phyloP scores from a whole-genome alignment of 2,113 vertebrate genomes.

The Pyrgilauda ruficollis region DNA sequence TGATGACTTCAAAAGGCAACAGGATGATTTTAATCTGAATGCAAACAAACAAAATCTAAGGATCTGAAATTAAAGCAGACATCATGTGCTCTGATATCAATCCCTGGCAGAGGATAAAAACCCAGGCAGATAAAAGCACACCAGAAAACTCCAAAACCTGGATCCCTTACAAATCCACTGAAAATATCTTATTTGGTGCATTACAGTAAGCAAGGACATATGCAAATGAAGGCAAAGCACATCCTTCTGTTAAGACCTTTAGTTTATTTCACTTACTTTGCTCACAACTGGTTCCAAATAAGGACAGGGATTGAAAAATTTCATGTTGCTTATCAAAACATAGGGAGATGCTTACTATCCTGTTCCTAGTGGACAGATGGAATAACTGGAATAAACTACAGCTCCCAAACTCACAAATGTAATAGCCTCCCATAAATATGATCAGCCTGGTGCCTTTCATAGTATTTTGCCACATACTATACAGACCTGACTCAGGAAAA shows the following conservation, averaged over 20 bases:
- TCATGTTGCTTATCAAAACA: not conserved
- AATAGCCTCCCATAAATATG: not conserved
- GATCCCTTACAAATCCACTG: not conserved
- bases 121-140: not conserved
- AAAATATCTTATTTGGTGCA: not conserved
- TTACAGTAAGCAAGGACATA: not conserved
- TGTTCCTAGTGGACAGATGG: not conserved
- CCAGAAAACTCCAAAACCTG: not conserved
- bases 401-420: not conserved
- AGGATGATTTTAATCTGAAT: slow-evolving; percentile 34
- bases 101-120: slow-evolving; percentile 35
- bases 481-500: not conserved
- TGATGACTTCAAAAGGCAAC: slow-evolving; percentile 24
- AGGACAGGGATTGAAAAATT: not conserved
- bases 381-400: not conserved
- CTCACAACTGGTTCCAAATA: not conserved
- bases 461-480: not conserved
- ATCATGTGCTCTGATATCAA: not conserved
- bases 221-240: not conserved
- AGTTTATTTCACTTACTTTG: not conserved
- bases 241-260: not conserved
- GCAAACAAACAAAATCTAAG: slow-evolving; percentile 32
- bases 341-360: not conserved
- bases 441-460: not conserved
- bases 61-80: not conserved